A percentile compares a stretch with the other conserved stretches of the same genome.
Conservation (phyloP, 2,113 vertebrate genomes). For the Sorex fumeus region DNA sequence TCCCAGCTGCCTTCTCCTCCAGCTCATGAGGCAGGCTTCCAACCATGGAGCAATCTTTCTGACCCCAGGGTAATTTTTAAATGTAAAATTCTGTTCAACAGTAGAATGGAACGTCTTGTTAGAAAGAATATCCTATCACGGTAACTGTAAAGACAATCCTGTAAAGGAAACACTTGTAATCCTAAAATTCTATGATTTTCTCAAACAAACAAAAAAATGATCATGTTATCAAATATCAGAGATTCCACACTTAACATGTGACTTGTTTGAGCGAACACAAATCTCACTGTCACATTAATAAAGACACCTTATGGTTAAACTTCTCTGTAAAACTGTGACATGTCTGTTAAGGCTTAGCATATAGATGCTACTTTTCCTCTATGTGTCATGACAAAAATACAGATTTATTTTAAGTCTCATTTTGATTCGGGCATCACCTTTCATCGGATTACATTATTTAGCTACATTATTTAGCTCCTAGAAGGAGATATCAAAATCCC, state of each 20-base stretch:
- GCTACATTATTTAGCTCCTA: slow-evolving; percentile 52
- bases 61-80: neutral
- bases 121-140: neutral
- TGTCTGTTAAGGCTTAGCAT: slow-evolving; percentile 38
- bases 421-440: slow-evolving; percentile 24
- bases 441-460: slow-evolving; percentile 31
- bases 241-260: neutral
- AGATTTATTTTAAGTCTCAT: slow-evolving; percentile 25
- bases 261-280: slow-evolving; percentile 31
- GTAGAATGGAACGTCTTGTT: neutral
- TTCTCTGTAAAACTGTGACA: slow-evolving; percentile 39
- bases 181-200: slow-evolving; percentile 51
- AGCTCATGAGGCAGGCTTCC: too few relatives aligned
- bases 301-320: neutral
- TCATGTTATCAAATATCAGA: slow-evolving; percentile 37
- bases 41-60: too few relatives aligned
- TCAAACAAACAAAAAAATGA: slow-evolving; percentile 41
- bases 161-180: neutral
- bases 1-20: too few relatives aligned
- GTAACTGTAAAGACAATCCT: neutral
- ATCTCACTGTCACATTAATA: slow-evolving; percentile 22
- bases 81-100: slow-evolving; percentile 9
- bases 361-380: neutral
- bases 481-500: slow-evolving; percentile 56
- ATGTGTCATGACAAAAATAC: slow-evolving; percentile 34